phyloP scores from a whole-genome alignment of 2,888 invertebrate genomes.

The Drosophila fulvimacula region DNA sequence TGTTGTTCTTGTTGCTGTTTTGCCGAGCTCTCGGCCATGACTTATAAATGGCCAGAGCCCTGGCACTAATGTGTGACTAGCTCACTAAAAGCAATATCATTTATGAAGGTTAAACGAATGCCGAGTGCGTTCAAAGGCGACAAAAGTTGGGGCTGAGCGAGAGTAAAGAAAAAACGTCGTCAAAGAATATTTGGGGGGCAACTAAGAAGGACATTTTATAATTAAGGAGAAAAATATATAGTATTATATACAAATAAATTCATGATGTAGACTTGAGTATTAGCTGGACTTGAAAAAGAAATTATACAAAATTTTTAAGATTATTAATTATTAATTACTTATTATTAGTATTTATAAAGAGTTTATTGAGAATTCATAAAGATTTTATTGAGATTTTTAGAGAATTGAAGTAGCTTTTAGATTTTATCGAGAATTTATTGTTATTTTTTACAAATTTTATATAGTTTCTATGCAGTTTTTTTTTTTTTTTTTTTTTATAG shows the following conservation, averaged over 20 bases:
- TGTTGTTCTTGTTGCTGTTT: background rate
- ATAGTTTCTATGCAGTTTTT: no score
- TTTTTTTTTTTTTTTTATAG: no score
- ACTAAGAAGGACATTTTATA: background rate
- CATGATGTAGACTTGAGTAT: no score
- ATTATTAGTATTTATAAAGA: no score
- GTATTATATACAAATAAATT: background rate
- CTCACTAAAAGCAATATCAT: constrained; percentile 54
- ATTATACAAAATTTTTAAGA: no score
- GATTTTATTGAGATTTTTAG: no score
- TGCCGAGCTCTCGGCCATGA: constrained; percentile 24
- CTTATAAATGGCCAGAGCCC: constrained; percentile 51
- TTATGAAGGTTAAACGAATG: constrained; percentile 43
- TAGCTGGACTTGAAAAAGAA: no score
- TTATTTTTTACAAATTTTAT: no score
- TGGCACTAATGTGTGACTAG: constrained; percentile 41
- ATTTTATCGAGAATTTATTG: no score
- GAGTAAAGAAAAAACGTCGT: constrained; percentile 18
- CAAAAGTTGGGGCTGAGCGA: background rate
- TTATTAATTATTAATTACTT: no score
- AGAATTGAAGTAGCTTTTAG: no score
- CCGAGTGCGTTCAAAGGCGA: background rate
- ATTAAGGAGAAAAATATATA: background rate
- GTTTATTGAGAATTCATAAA: no score
- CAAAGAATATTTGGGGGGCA: constrained; percentile 13